Conservation (phyloP, 2,113 vertebrate species). For the Brachyistius frenatus region DNA sequence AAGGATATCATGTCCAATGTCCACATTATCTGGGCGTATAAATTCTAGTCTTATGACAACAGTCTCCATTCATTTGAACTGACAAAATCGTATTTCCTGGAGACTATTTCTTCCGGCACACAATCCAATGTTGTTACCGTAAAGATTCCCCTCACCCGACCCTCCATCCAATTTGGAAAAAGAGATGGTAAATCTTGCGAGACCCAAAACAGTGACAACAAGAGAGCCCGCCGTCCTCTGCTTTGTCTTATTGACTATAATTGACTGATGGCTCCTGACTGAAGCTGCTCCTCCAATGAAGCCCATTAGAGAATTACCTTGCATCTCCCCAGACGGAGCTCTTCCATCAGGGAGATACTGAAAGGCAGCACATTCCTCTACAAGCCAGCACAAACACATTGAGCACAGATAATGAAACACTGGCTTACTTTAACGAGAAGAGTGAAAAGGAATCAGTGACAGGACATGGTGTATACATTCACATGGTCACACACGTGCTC, state of each 20-base stretch:
- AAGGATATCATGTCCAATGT: neutral
- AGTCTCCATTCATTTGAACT: conserved; percentile 21
- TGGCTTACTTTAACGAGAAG: neutral
- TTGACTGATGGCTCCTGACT: conserved; percentile 59
- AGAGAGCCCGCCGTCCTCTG: conserved; percentile 37
- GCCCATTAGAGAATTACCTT: conserved; percentile 66
- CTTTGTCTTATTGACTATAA: conserved; percentile 58
- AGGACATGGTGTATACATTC: neutral
- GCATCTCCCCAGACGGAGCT: conserved; percentile 36
- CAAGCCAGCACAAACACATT: conserved; percentile 29
- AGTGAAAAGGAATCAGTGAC: neutral
- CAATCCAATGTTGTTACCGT: conserved; percentile 35
- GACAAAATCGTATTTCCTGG: conserved; percentile 26
- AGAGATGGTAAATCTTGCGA: conserved; percentile 47
- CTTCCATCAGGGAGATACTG: conserved; percentile 35
- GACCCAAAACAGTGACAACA: conserved; percentile 44
- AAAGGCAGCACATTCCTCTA: conserved; percentile 57
- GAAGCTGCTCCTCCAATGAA: conserved; percentile 30
- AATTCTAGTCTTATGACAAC: neutral
- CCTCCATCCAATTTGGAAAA: conserved; percentile 46
- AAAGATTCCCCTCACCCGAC: conserved; percentile 36
- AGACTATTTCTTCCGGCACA: conserved; percentile 25
- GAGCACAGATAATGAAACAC: conserved; percentile 14
- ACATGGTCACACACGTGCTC: neutral
- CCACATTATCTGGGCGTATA: neutral